Evolutionary conservation across 2,888 invertebrate genomes (phyloP).

Genomic region (Pristionchus maxplancki): DNA sequence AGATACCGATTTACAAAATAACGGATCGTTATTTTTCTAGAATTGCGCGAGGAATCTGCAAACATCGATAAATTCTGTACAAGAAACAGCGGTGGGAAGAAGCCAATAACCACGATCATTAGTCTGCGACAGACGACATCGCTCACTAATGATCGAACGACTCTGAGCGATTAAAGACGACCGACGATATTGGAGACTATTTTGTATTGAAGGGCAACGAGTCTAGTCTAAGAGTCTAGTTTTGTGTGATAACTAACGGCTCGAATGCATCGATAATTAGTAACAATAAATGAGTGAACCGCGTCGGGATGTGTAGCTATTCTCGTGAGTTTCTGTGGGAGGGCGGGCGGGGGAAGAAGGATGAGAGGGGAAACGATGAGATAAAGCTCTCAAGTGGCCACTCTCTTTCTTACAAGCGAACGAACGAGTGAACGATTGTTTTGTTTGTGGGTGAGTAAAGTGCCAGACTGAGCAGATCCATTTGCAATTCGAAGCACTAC

Average conservation of each 20-base stretch:
- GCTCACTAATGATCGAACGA: neutral
- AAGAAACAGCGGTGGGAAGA: neutral
- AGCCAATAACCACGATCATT: neutral
- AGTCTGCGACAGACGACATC: neutral
- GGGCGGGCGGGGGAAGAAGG: neutral
- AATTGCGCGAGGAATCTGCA: neutral
- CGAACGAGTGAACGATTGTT: constrained; percentile 27
- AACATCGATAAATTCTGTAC: neutral
- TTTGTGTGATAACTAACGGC: too few relatives aligned
- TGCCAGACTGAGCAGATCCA: neutral
- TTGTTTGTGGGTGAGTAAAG: neutral
- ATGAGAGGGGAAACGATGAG: neutral
- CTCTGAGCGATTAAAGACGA: neutral
- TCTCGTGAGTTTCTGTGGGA: neutral
- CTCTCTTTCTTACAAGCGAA: neutral
- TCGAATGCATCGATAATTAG: too few relatives aligned
- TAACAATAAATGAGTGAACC: neutral
- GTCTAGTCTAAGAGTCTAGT: too few relatives aligned
- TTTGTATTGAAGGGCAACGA: too few relatives aligned
- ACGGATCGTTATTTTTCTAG: too few relatives aligned
- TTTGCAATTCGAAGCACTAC: neutral
- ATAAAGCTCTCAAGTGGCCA: constrained; percentile 32
- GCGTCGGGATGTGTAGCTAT: neutral
- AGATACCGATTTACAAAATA: too few relatives aligned
- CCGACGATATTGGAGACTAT: too few relatives aligned